phyloP scores from a whole-genome alignment of 2,888 invertebrate genomes.

The Polymixis lichenea region DNA sequence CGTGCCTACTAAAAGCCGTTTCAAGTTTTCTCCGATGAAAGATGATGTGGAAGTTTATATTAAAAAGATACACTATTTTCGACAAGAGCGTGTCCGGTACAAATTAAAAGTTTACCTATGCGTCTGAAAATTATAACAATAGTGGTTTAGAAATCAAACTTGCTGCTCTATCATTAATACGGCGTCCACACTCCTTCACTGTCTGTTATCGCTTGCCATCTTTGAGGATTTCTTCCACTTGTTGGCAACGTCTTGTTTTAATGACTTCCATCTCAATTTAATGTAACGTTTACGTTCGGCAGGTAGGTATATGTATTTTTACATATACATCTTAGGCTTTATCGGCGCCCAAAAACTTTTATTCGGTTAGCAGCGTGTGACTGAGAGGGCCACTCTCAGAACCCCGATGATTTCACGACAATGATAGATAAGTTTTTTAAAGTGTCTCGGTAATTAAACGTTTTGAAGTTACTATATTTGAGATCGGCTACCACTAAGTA shows the following conservation, averaged over 20 bases:
- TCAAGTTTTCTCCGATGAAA: background rate
- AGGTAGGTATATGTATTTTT: background rate
- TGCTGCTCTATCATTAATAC: background rate
- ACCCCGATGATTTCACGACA: too few relatives aligned
- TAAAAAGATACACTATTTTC: too few relatives aligned
- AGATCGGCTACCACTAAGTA: too few relatives aligned
- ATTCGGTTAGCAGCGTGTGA: too few relatives aligned
- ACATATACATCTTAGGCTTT: background rate
- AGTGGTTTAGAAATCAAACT: background rate
- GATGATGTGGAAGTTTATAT: too few relatives aligned
- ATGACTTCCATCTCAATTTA: background rate
- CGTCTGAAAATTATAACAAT: background rate
- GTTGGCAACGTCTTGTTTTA: background rate
- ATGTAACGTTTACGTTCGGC: background rate
- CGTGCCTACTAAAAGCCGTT: background rate
- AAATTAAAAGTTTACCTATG: background rate
- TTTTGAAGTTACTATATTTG: background rate
- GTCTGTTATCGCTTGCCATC: background rate
- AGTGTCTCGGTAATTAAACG: background rate
- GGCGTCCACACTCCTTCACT: background rate
- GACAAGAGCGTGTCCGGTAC: background rate
- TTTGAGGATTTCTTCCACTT: background rate
- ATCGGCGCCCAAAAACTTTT: too few relatives aligned
- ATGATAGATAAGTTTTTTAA: background rate
- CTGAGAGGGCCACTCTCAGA: background rate